Conservation (phyloP, 2,113 vertebrate genomes). For the Hippoglossus stenolepis region DNA sequence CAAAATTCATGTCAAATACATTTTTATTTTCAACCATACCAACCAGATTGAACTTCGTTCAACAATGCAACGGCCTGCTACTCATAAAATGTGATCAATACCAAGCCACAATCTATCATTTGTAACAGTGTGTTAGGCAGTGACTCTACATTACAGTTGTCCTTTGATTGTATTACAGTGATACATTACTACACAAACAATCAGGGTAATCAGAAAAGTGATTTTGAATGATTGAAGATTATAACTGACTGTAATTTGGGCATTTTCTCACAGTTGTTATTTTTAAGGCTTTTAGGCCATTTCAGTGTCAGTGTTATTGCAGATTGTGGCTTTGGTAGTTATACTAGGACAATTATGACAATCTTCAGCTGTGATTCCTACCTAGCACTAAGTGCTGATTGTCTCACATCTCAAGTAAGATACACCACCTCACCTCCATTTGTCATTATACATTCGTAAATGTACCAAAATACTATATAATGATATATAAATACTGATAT, state of each 20-base stretch:
- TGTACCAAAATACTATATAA: slow-evolving; percentile 75
- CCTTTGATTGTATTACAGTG: slow-evolving; percentile 40
- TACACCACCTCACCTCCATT: slow-evolving; percentile 44
- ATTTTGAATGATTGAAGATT: neutral
- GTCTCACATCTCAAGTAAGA: slow-evolving; percentile 64
- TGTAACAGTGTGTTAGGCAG: slow-evolving; percentile 30
- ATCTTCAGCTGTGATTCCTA: slow-evolving; percentile 45
- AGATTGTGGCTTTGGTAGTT: slow-evolving; percentile 71
- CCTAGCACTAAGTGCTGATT: slow-evolving; percentile 68
- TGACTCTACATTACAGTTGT: slow-evolving; percentile 31
- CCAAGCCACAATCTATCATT: slow-evolving; percentile 64
- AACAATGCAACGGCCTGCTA: slow-evolving; percentile 63
- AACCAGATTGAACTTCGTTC: slow-evolving; percentile 57
- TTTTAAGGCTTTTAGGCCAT: slow-evolving; percentile 54
- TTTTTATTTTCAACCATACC: slow-evolving; percentile 79
- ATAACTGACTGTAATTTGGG: slow-evolving; percentile 6
- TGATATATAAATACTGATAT: slow-evolving; percentile 76
- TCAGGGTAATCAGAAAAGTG: slow-evolving; percentile 23
- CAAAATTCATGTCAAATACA: slow-evolving; percentile 60
- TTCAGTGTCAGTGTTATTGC: slow-evolving; percentile 46
- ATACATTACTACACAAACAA: slow-evolving; percentile 50
- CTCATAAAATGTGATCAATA: slow-evolving; percentile 69
- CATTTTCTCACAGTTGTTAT: slow-evolving; percentile 27
- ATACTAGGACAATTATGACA: slow-evolving; percentile 59
- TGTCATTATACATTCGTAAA: slow-evolving; percentile 66